Evolutionary conservation across 2,797 vertebrate genomes (phyloP), one percentile per base, ranked within the genome.

Genomic region (Lagocephalus sceleratus): DNA sequence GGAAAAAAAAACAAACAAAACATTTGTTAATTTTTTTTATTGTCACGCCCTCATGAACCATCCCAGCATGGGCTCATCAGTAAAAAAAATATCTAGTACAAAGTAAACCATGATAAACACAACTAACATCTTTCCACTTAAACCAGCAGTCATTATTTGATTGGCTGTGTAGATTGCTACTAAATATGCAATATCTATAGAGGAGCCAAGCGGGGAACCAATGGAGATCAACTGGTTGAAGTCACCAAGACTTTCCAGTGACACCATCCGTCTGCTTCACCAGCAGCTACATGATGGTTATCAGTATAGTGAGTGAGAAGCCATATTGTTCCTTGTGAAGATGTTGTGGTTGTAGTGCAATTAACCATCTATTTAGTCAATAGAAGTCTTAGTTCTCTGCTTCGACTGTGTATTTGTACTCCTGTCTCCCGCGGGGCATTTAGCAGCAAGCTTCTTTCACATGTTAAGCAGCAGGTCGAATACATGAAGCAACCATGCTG

Each of bases 251-350:
- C 54, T 52, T 54, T 62, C 39, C 29, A 51, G 73, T 40, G 43
- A 61, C 62, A 53, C 68, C 56, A 55, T 48, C 20, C 3, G 71
- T 61, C 38, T 62, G 68, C 57, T 53, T 32, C 54, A 64, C 20
- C 68, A 26, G 40, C 51, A 42, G 65, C 23, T 54, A 40, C 49
- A 63, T 29, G 76, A 78, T 76, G 58, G 20, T 70, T 68, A 92
- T 83, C 83, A 75, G 51, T 11, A 22, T 71, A 47, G 87, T 81
- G 86, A 83, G 71, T 67, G 54, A 67, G 81, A 71, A 63, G 54
- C 51, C 44, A 48, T 59, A 75, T 84, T 87, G 82, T 84, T 76
- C 43, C 56, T 48, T 22, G 19, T 50, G 63, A 70, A 78, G 63
- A 66, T 54, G 57, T 63, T 71, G 66, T 73, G 69, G 45, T 63